phyloP scores from a whole-genome alignment of 2,113 vertebrate species.

The Aptenodytes patagonicus region DNA sequence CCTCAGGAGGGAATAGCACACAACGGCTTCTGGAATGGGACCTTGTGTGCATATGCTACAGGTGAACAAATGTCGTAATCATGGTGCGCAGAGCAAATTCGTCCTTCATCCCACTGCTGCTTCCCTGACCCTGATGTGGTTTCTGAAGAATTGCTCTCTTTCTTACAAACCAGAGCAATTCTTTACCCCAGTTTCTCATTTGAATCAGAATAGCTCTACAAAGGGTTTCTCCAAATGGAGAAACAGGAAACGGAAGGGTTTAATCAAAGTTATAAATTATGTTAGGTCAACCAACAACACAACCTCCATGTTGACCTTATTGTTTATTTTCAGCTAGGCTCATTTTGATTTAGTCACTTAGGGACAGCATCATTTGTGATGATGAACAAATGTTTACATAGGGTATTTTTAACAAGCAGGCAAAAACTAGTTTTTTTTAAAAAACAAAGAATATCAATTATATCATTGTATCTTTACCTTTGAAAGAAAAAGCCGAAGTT shows the following conservation, averaged over 20 bases:
- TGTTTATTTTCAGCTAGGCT: not conserved
- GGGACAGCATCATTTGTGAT: not conserved
- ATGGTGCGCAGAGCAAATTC: accelerated
- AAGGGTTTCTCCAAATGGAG: not conserved
- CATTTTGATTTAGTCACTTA: not conserved
- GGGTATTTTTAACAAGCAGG: not conserved
- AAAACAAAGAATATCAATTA: not conserved
- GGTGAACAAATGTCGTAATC: not conserved
- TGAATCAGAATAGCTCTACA: not conserved
- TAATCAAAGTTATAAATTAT: not conserved
- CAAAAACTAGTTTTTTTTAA: not conserved
- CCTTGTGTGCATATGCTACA: not conserved
- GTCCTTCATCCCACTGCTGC: not conserved
- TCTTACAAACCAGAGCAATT: not conserved
- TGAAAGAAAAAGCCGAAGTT: not conserved
- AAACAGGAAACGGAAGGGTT: not conserved
- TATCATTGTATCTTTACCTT: not conserved
- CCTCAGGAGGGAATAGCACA: not conserved
- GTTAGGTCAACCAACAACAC: not conserved
- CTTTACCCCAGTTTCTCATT: not conserved
- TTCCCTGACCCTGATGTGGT: not conserved
- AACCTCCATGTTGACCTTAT: not conserved
- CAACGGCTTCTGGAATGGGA: not conserved
- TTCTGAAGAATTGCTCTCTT: not conserved
- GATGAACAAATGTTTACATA: not conserved